These are phyloP conservation scores for Chelonia mydas DNA, from an alignment of 2,797 vertebrate species.

Conservation along the genomic window DNA sequence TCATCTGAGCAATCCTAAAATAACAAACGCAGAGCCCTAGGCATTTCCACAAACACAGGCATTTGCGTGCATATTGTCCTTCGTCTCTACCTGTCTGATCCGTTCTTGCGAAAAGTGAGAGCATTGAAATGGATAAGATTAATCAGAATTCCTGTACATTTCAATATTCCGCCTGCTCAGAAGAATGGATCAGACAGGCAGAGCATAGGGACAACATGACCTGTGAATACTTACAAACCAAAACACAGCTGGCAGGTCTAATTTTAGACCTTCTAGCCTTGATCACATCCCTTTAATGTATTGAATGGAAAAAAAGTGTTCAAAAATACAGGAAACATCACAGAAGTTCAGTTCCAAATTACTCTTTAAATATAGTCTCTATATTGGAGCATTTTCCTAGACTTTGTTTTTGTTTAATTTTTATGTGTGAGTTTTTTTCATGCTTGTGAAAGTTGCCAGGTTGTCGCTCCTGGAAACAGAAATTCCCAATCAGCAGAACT, in stretches of 20 bases:
- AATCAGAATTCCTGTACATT: constrained; percentile 54
- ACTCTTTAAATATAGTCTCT: constrained; percentile 69
- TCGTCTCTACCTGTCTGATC: constrained; percentile 13
- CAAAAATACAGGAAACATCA: constrained; percentile 73
- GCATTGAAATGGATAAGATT: background rate
- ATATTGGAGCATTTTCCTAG: constrained; percentile 63
- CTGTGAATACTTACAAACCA: constrained; percentile 71
- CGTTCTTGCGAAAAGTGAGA: constrained; percentile 3
- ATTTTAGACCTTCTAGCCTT: constrained; percentile 77
- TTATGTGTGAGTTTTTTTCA: background rate
- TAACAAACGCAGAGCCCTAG: background rate
- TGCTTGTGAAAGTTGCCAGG: constrained; percentile 51
- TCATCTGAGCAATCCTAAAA: background rate
- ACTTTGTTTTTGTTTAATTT: constrained; percentile 67
- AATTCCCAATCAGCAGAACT: constrained; percentile 30
- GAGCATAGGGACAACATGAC: constrained; percentile 48
- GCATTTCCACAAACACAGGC: background rate
- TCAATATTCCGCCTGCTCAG: constrained; percentile 38
- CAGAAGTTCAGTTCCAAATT: constrained; percentile 59
- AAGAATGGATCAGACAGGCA: constrained; percentile 55
- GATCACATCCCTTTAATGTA: constrained; percentile 76
- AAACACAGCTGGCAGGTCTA: constrained; percentile 77
- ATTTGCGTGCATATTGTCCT: constrained; percentile 11
- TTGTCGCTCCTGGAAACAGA: constrained; percentile 27
- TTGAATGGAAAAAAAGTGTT: constrained; percentile 69